Base-by-base conservation (phyloP, 2,888 invertebrate species). In the Lobophora halterata region DNA sequence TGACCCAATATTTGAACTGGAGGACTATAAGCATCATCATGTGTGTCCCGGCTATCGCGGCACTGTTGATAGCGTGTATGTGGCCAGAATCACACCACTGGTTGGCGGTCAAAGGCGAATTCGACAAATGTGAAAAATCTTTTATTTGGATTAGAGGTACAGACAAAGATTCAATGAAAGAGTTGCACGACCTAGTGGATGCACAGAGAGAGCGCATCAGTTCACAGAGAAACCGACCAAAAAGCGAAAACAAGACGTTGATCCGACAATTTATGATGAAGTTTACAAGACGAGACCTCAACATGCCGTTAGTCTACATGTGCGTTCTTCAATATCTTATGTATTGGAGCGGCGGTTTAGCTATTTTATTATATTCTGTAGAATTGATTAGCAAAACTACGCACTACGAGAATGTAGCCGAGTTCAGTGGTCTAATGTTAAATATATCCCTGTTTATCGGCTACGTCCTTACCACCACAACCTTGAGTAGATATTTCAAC, bases 61-160 rank as follows among this genome's bases (percentile, higher is more conserved):
- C 49, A 2, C 23, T 46, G 2, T 1, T 38, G 3, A 40, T 29
- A 1, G 33, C 40, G 1, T 41, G 18, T 13, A 16, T 34, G 3
- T 56, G 52, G 52, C 52, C 53, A 1, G 52, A 56, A 8, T 52
- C 53, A 1, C 56, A 53, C 3, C 21, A 25, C 0, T 56, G 53
- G 53, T 24, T 53, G 1, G 56, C 53, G 4, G 50, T 21, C n/a
- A 53, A 40, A 41, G 49, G 45, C 3, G 18, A 50, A 10, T 44
- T 40, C 8, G 38, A 46, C 3, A 29, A 39, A 30, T 49, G 50
- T 30, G 43, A 50, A 10, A 21, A 35, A 14, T 30, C 44, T 1
- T 56, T 56, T 5, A 12, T 14, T 7, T 52, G 49, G 50, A 10
- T 56, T 7, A 46, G 56, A 38, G 56, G 56, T 6, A 34, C 36